Evolutionary conservation across 92 coral and sea anemone species (phyloP), one percentile per base, ranked within the genome.

Genomic region (Porites cylindrica): DNA sequence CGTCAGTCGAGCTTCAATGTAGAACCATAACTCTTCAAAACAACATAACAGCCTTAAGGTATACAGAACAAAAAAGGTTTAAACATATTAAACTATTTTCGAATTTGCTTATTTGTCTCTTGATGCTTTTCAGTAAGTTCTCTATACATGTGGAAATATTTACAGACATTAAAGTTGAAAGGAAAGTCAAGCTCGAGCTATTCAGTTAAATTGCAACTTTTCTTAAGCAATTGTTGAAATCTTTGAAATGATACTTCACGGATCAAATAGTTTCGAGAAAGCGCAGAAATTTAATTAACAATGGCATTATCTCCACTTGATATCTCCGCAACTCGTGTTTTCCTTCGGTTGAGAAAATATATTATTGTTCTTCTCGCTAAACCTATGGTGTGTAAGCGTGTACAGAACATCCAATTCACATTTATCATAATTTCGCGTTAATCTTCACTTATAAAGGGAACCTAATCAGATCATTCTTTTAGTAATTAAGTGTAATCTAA

Each of bases 401-500:
- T 21, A 54, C 21, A 81, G 18, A 38, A 13, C 53, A 52, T 53
- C 85, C 62, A 47, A 51, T 52, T 69, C 29, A 16, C 7, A 64
- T n/a, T 78, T 38, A 70, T 26, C 17, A 10, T 59, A 71, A 82
- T 8, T 58, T 54, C 29, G 66, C 24, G 77, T 56, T 70, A 70
- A 81, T 81, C 68, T 59, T 26, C 59, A 67, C 51, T 72, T 70
- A n/a, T 70, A 53, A 26, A 56, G 54, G 58, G 52, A 69, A 56
- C 54, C 66, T 82, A 82, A 82, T 82, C 78, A 70, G 71, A 82
- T 82, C 78, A 82, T 69, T 59, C 78, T 19, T 50, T 51, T 51
- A 59, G 70, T 58, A 70, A 82, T 82, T 71, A 82, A 69, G 24
- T 70, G 50, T 82, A 82, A 82, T 82, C 78, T 70, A 82, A 82